These are phyloP conservation scores for Larimichthys polyactis DNA, from an alignment of 2,113 vertebrate genomes.

Conservation along the genomic window DNA sequence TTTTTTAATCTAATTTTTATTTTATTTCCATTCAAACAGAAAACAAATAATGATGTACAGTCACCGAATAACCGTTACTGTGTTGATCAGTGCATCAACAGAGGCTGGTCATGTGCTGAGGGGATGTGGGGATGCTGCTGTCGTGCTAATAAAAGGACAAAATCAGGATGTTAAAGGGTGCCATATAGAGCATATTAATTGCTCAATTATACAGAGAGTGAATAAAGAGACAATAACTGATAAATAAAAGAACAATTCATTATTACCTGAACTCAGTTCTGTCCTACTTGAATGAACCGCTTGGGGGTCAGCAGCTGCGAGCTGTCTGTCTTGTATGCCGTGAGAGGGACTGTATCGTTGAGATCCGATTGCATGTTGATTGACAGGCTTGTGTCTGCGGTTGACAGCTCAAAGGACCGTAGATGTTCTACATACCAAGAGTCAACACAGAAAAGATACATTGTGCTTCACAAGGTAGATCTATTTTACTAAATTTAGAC, in stretches of 20 bases:
- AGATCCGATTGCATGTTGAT: conserved; percentile 18
- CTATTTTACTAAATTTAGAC: conserved; percentile 17
- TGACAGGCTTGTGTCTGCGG: conserved; percentile 2
- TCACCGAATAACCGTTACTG: too few relatives aligned
- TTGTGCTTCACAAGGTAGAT: conserved; percentile 46
- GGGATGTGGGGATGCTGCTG: too few relatives aligned
- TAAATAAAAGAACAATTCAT: not conserved
- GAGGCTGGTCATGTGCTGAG: too few relatives aligned
- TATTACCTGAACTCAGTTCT: conserved; percentile 9
- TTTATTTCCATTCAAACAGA: too few relatives aligned
- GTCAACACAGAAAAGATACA: conserved; percentile 48
- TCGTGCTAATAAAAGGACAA: not conserved
- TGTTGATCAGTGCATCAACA: too few relatives aligned
- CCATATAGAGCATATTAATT: conserved; percentile 2
- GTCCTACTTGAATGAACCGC: conserved; percentile 41
- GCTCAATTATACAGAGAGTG: not conserved
- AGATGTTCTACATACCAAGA: conserved; percentile 55
- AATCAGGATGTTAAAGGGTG: conserved; percentile 1
- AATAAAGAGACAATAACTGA: not conserved
- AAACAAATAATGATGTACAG: too few relatives aligned
- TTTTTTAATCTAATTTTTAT: too few relatives aligned
- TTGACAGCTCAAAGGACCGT: conserved; percentile 40
- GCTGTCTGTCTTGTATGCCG: conserved; percentile 40
- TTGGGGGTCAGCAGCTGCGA: conserved; percentile 50
- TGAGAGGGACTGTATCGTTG: conserved; percentile 37